Evolutionary conservation across 2,888 invertebrate species (phyloP).

Genomic region (Lomographa bimaculata): DNA sequence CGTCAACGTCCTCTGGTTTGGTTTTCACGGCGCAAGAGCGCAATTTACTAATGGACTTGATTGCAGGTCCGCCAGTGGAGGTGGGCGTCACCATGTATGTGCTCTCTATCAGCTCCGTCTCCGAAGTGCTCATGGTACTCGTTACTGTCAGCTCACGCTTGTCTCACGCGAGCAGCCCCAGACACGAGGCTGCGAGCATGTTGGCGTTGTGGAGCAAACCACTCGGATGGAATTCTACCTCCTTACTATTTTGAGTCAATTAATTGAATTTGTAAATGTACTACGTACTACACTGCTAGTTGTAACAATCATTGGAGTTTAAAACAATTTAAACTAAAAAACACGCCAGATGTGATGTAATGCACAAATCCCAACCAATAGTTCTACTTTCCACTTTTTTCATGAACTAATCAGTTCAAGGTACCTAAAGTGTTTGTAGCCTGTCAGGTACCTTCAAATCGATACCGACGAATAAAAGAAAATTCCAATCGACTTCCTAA

Average conservation of each 20-base stretch:
- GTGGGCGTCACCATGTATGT: slow-evolving; percentile 99
- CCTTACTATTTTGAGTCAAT: slow-evolving; percentile 46
- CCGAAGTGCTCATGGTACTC: slow-evolving; percentile 98
- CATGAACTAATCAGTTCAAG: too few relatives aligned
- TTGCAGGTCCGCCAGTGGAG: slow-evolving; percentile 98
- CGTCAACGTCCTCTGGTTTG: slow-evolving; percentile 70
- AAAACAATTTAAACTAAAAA: too few relatives aligned
- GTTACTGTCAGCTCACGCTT: slow-evolving; percentile 77
- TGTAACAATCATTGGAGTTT: too few relatives aligned
- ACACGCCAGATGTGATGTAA: too few relatives aligned
- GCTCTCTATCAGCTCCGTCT: slow-evolving; percentile 98
- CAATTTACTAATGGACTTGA: slow-evolving; percentile 79
- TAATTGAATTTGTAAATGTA: too few relatives aligned
- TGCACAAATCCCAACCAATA: too few relatives aligned
- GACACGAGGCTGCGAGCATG: slow-evolving; percentile 83
- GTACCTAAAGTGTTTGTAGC: too few relatives aligned
- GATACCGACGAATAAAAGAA: too few relatives aligned
- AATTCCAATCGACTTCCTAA: too few relatives aligned
- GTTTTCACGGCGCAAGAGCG: slow-evolving; percentile 68
- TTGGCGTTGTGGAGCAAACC: slow-evolving; percentile 75
- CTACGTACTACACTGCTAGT: too few relatives aligned
- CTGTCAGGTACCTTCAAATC: too few relatives aligned
- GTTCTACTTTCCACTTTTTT: too few relatives aligned
- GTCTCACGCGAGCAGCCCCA: slow-evolving; percentile 81
- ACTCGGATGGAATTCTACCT: slow-evolving; percentile 70